phyloP scores from a whole-genome alignment of 1,140 invertebrate species.

The Wasmannia auropunctata region DNA sequence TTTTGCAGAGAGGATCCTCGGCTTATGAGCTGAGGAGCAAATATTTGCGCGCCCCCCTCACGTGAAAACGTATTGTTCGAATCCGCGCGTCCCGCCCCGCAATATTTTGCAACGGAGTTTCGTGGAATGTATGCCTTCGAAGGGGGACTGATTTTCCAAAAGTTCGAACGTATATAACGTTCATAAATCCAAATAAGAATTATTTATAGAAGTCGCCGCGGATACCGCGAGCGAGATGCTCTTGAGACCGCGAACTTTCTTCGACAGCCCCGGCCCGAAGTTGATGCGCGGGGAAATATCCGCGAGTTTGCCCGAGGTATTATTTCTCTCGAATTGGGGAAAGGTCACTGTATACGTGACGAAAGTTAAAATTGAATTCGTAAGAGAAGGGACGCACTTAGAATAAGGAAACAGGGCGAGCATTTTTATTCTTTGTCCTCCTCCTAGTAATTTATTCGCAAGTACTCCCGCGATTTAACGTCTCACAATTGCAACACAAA shows the following conservation, averaged over 20 bases:
- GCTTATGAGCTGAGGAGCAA: conserved; percentile 40
- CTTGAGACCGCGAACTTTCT: conserved; percentile 74
- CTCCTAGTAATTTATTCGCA: conserved; percentile 7
- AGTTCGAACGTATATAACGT: conserved; percentile 67
- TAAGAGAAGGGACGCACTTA: conserved; percentile 47
- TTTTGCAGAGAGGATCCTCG: conserved; percentile 1
- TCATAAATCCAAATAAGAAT: conserved; percentile 81
- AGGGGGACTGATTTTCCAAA: conserved; percentile 51
- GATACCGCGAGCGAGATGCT: conserved; percentile 66
- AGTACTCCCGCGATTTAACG: neutral
- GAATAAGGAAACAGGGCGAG: conserved; percentile 43
- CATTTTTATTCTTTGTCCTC: conserved; percentile 11
- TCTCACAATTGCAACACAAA: neutral
- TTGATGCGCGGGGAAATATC: conserved; percentile 64
- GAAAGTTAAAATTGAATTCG: conserved; percentile 70
- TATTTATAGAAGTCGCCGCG: conserved; percentile 77
- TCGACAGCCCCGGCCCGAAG: conserved; percentile 64
- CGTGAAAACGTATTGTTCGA: conserved; percentile 42
- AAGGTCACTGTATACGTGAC: conserved; percentile 33
- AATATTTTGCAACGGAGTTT: conserved; percentile 62
- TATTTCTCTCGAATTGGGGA: conserved; percentile 68
- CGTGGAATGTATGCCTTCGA: neutral
- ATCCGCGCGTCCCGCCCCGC: neutral
- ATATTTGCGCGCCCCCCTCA: conserved; percentile 34
- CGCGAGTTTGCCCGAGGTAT: conserved; percentile 57